These are phyloP conservation scores for Polydesmus complanatus DNA, from an alignment of 2,888 invertebrate genomes.

Conservation along the genomic window DNA sequence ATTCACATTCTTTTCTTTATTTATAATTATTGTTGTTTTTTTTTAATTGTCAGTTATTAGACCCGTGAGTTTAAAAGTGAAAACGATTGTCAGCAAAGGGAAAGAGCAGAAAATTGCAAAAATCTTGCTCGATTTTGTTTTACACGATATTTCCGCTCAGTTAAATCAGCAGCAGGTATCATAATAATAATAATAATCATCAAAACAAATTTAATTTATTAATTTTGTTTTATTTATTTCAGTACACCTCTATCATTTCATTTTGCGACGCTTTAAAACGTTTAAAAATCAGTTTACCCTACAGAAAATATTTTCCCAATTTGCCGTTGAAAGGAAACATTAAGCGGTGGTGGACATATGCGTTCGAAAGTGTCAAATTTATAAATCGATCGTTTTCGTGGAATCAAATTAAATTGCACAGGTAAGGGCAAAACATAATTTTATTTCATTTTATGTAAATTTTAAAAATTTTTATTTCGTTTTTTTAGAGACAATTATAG, in stretches of 20 bases:
- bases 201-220: background rate
- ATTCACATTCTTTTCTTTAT: background rate
- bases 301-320: slow-evolving; percentile 48
- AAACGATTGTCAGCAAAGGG: slow-evolving; percentile 56
- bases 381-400: slow-evolving; percentile 59
- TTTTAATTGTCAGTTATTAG: slow-evolving; percentile 46
- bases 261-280: slow-evolving; percentile 36
- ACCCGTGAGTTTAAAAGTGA: slow-evolving; percentile 61
- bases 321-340: slow-evolving; percentile 43
- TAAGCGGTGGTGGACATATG: slow-evolving; percentile 62
- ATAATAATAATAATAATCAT: background rate
- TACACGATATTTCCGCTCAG: slow-evolving; percentile 54
- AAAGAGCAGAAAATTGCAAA: slow-evolving; percentile 34
- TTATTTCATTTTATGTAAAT: background rate
- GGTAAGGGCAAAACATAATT: slow-evolving; percentile 30
- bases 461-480: slow-evolving; percentile 5
- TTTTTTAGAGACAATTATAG: slow-evolving; percentile 45
- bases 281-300: slow-evolving; percentile 52
- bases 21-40: background rate
- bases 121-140: slow-evolving; percentile 29
- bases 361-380: slow-evolving; percentile 52
- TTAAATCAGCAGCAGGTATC: slow-evolving; percentile 47
- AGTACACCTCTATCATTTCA: slow-evolving; percentile 46
- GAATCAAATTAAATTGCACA: slow-evolving; percentile 50
- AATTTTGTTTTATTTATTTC: slow-evolving; percentile 8